Percentiles rank a stretch among this genome's conserved stretches.
Evolutionary conservation across 2,113 vertebrate species (phyloP).

Genomic region (Perccottus glenii): DNA sequence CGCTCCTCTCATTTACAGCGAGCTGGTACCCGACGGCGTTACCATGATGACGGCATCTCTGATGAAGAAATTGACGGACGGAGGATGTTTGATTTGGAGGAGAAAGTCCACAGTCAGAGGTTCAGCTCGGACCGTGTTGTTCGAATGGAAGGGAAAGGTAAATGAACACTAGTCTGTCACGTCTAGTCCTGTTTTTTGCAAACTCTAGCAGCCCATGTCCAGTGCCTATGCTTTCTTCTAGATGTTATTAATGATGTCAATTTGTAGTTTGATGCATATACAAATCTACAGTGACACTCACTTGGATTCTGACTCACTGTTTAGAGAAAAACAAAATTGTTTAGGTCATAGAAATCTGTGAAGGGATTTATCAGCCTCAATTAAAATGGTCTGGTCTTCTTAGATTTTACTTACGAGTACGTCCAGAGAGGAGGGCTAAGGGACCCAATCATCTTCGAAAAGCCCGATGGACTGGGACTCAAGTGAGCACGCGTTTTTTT

Average conservation of each 20-base stretch:
- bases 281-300: no score
- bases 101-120: constrained; percentile 88
- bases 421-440: constrained; percentile 91
- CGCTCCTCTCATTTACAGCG: constrained; percentile 76
- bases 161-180: not conserved
- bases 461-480: constrained; percentile 89
- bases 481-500: constrained; percentile 79
- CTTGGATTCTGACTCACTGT: no score
- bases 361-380: not conserved
- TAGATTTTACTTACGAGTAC: constrained; percentile 93
- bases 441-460: constrained; percentile 92
- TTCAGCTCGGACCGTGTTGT: constrained; percentile 88
- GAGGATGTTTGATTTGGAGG: constrained; percentile 93
- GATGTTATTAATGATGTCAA: no score
- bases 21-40: constrained; percentile 89
- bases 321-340: no score
- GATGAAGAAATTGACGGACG: constrained; percentile 98
- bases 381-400: constrained; percentile 8
- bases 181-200: not conserved
- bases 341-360: not conserved
- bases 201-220: no score
- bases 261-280: no score
- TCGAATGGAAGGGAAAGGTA: constrained; percentile 94
- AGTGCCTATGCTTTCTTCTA: no score
- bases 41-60: constrained; percentile 95